These are phyloP conservation scores for Muraenolepis orangiensis DNA, from an alignment of 2,797 vertebrate genomes.

Conservation along the genomic window DNA sequence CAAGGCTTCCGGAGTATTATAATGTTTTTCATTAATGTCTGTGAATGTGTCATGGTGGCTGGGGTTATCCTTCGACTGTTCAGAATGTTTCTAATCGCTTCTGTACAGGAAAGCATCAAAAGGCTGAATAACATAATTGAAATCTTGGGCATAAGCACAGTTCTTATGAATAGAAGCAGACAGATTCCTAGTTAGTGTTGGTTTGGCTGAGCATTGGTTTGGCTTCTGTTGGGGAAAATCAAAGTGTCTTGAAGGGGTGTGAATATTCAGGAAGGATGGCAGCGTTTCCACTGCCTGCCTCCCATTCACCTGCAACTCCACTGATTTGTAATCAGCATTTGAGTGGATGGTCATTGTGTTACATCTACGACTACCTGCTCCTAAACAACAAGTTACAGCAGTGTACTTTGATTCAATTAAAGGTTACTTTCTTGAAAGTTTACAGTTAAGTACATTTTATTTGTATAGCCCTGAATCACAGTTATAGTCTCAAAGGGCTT, in stretches of 20 bases:
- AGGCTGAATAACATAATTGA: not conserved
- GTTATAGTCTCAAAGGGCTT: no score
- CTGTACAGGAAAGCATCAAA: not conserved
- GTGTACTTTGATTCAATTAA: no score
- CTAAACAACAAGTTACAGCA: no score
- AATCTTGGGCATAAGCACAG: not conserved
- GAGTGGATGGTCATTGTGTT: not conserved
- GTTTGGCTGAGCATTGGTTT: no score
- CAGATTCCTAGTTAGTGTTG: not conserved
- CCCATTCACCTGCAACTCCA: not conserved
- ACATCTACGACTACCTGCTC: no score
- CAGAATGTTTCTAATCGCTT: not conserved
- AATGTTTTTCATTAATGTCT: no score
- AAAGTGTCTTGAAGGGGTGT: not conserved
- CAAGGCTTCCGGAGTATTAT: no score
- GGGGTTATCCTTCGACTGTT: not conserved
- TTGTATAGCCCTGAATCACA: no score
- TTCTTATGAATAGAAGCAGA: not conserved
- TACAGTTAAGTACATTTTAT: no score
- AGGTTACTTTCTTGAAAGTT: no score
- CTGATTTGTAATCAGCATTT: not conserved
- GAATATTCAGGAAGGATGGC: not conserved
- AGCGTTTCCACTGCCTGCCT: not conserved
- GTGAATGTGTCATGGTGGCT: no score
- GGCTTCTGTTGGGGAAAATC: not conserved